phyloP scores from a whole-genome alignment of 2,888 invertebrate species.

The Drosophila putrida region DNA sequence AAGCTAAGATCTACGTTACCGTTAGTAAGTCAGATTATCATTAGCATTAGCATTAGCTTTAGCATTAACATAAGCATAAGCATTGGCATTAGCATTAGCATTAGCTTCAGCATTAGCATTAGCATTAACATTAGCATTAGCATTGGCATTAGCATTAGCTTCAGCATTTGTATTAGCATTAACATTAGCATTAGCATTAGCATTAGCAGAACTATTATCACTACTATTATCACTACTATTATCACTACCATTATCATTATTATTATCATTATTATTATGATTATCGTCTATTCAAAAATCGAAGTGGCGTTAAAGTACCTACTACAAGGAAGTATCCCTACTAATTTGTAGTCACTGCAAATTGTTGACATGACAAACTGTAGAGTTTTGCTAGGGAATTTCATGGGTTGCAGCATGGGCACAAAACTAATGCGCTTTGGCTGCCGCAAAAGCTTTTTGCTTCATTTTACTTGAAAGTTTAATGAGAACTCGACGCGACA shows the following conservation, averaged over 20 bases:
- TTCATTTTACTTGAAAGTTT: conserved; percentile 54
- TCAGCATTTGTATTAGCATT: background rate
- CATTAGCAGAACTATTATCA: background rate
- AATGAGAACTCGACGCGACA: conserved; percentile 58
- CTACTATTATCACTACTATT: background rate
- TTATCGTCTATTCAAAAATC: background rate
- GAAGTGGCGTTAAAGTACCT: background rate
- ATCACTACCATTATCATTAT: background rate
- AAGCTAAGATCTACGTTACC: too few relatives aligned
- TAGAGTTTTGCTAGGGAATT: background rate
- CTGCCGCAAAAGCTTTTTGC: conserved; percentile 34
- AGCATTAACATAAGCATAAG: background rate
- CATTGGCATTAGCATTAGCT: background rate
- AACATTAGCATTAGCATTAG: background rate
- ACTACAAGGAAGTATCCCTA: background rate
- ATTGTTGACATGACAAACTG: conserved; percentile 39
- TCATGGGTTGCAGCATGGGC: conserved; percentile 1
- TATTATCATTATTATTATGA: background rate
- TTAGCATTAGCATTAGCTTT: background rate
- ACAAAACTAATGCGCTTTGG: conserved; percentile 43
- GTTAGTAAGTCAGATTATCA: background rate
- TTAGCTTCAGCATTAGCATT: background rate
- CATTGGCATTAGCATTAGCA: background rate
- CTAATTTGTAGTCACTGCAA: conserved; percentile 48
- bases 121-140: background rate